Conservation (phyloP, 2,888 invertebrate genomes). For the Agrilus mali region DNA sequence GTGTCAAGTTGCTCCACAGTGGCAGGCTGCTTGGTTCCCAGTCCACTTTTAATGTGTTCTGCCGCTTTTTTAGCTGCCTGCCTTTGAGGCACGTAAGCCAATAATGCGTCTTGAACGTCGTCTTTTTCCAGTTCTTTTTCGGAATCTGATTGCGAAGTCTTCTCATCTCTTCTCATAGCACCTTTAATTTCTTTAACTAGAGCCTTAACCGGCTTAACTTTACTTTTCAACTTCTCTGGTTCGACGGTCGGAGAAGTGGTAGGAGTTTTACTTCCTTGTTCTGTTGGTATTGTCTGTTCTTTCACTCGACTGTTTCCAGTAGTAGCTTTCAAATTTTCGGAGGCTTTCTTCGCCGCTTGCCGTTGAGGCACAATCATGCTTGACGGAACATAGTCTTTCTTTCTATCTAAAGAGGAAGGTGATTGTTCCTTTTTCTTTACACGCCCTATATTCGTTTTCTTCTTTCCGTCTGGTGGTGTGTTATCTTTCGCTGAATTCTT, state of each 20-base stretch:
- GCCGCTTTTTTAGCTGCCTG: constrained; percentile 88
- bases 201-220: constrained; percentile 29
- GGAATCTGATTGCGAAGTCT: constrained; percentile 42
- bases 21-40: constrained; percentile 40
- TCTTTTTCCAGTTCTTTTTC: constrained; percentile 50
- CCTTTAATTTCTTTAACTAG: constrained; percentile 11
- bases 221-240: constrained; percentile 18
- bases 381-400: constrained; percentile 48
- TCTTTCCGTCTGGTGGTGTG: constrained; percentile 20
- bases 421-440: constrained; percentile 13
- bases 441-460: constrained; percentile 19
- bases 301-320: constrained; percentile 34
- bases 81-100: constrained; percentile 78
- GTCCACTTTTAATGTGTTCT: constrained; percentile 74
- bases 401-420: constrained; percentile 24
- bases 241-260: constrained; percentile 10
- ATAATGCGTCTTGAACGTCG: constrained; percentile 48
- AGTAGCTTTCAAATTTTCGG: constrained; percentile 69
- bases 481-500: constrained; percentile 22
- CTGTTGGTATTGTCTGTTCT: constrained; percentile 16
- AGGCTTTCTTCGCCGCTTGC: constrained; percentile 83
- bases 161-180: constrained; percentile 14
- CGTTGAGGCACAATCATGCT: constrained; percentile 81
- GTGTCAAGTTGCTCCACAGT: constrained; percentile 22
- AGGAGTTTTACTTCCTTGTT: constrained; percentile 16